These are phyloP conservation scores for Plagiodera versicolora DNA, from an alignment of 2,888 invertebrate genomes.

Conservation along the genomic window DNA sequence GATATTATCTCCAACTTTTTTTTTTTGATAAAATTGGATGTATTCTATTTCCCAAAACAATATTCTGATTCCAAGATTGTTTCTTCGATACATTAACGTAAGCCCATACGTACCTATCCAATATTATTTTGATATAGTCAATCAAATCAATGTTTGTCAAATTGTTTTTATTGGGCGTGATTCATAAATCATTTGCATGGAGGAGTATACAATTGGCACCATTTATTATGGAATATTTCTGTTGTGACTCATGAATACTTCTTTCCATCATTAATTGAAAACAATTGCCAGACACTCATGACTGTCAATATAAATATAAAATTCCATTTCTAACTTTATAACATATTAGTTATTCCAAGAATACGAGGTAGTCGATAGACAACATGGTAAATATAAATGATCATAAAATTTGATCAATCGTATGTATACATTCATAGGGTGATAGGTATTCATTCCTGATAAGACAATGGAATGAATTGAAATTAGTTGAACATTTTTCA, in stretches of 20 bases:
- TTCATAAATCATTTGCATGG: not conserved
- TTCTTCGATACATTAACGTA: too few relatives aligned
- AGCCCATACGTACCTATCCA: too few relatives aligned
- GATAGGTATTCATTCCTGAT: too few relatives aligned
- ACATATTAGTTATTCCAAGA: not conserved
- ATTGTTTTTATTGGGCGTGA: not conserved
- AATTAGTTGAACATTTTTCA: conserved; percentile 1
- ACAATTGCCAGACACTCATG: not conserved
- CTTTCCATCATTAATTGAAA: not conserved
- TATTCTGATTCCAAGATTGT: too few relatives aligned
- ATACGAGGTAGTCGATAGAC: not conserved
- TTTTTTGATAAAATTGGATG: too few relatives aligned
- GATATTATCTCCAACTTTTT: too few relatives aligned
- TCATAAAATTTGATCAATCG: too few relatives aligned
- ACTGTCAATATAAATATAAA: not conserved
- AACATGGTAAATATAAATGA: not conserved
- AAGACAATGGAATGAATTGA: conserved; percentile 1
- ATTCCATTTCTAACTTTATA: not conserved
- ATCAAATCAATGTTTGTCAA: not conserved
- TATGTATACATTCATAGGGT: too few relatives aligned
- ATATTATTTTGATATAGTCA: too few relatives aligned
- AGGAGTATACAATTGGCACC: not conserved
- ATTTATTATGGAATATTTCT: not conserved
- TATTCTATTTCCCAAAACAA: too few relatives aligned
- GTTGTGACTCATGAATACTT: not conserved